Conservation (phyloP, 2,113 vertebrate species). For the Pseudorasbora parva region DNA sequence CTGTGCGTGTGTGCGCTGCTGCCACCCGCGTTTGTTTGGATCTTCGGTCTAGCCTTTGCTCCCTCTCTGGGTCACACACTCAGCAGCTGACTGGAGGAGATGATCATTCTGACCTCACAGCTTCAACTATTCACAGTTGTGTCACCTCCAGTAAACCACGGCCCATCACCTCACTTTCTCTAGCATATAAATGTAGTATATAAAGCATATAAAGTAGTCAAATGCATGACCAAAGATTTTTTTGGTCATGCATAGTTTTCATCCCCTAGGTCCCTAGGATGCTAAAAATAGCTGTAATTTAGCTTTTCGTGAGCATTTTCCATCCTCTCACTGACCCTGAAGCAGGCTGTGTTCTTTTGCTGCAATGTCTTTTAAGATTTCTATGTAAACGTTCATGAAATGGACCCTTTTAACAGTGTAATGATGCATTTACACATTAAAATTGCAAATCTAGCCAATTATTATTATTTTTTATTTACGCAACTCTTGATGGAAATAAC, state of each 20-base stretch:
- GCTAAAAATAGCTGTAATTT: neutral
- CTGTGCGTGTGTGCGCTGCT: constrained; percentile 42
- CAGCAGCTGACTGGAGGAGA: constrained; percentile 62
- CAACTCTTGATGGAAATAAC: too few species aligned
- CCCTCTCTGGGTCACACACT: constrained; percentile 49
- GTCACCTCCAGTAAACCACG: neutral
- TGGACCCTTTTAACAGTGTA: neutral
- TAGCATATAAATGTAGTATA: neutral
- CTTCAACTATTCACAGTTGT: constrained; percentile 26
- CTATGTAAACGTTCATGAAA: neutral
- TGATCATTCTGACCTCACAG: constrained; percentile 16
- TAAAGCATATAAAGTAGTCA: neutral
- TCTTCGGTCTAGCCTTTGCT: constrained; percentile 46
- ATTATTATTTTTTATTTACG: too few species aligned
- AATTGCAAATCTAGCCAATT: neutral
- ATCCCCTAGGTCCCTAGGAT: constrained; percentile 1
- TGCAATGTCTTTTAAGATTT: neutral
- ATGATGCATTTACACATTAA: neutral
- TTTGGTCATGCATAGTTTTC: neutral
- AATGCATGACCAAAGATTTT: too few species aligned
- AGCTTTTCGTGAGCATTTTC: neutral
- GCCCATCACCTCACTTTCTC: neutral
- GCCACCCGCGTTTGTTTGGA: constrained; percentile 55
- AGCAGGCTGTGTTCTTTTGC: neutral
- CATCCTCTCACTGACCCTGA: neutral